These are phyloP conservation scores for Halcyon leucocephala DNA, from an alignment of 2,797 vertebrate species.

Conservation along the genomic window DNA sequence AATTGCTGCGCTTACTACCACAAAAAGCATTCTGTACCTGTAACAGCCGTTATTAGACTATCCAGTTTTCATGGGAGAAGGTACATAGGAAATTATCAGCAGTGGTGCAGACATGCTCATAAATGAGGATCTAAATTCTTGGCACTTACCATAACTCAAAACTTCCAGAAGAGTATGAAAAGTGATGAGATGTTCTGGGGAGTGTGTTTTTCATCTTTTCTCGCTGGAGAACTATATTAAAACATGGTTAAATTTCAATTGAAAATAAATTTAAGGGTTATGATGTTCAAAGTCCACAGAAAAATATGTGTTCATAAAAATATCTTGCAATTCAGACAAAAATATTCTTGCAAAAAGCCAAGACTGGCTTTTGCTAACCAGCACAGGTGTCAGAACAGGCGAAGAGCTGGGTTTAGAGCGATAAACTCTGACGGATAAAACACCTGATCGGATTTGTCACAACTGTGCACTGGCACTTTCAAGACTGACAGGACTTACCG, in stretches of 20 bases:
- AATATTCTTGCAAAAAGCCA: not conserved
- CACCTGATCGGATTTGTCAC: not conserved
- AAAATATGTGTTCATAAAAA: not conserved
- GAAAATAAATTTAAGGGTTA: not conserved
- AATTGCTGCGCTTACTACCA: constrained; percentile 60
- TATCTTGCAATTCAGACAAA: not conserved
- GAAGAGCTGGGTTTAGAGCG: not conserved
- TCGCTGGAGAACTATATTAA: not conserved
- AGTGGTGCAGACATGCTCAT: not conserved
- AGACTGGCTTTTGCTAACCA: not conserved
- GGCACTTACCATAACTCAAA: not conserved
- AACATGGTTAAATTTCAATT: not conserved
- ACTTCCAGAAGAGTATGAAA: not conserved
- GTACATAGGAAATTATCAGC: constrained; percentile 6
- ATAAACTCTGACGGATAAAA: not conserved
- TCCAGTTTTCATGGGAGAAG: constrained; percentile 17
- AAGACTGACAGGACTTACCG: not conserved
- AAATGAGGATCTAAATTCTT: not conserved
- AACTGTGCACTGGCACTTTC: not conserved
- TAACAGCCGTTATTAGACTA: constrained; percentile 46
- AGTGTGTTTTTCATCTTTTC: not conserved
- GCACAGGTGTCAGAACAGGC: not conserved
- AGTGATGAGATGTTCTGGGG: not conserved
- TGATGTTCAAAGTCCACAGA: not conserved
- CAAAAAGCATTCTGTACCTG: constrained; percentile 50